Evolutionary conservation across 2,797 vertebrate genomes (phyloP).

Genomic region (Oreortyx pictus): DNA sequence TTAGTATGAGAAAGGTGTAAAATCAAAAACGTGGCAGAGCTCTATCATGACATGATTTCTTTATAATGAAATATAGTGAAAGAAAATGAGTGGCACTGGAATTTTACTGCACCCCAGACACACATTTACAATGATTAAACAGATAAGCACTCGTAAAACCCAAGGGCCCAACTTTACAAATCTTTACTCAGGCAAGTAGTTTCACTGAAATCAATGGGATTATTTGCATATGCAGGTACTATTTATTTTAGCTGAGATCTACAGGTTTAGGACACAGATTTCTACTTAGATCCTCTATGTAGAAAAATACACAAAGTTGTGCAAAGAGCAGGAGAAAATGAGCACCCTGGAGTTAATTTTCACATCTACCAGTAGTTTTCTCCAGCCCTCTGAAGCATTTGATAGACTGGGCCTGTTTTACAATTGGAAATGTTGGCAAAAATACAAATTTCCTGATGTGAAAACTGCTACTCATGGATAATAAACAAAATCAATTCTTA

Average conservation of each 20-base stretch:
- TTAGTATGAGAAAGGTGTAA: neutral
- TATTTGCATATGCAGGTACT: conserved; percentile 52
- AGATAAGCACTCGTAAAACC: conserved; percentile 53
- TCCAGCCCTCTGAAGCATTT: conserved; percentile 48
- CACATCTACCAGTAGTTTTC: conserved; percentile 1
- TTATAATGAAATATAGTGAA: conserved; percentile 49
- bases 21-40: conserved; percentile 5
- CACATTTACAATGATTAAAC: conserved; percentile 57
- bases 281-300: neutral
- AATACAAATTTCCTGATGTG: conserved; percentile 55
- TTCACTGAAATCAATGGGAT: conserved; percentile 45
- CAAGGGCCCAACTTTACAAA: conserved; percentile 59
- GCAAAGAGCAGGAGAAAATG: neutral
- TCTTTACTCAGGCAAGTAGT: conserved; percentile 43
- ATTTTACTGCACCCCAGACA: conserved; percentile 60
- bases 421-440: conserved; percentile 59
- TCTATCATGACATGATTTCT: neutral
- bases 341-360: conserved; percentile 39
- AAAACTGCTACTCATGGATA: conserved; percentile 62
- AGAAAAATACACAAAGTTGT: neutral
- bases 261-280: conserved; percentile 5
- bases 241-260: conserved; percentile 27
- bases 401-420: conserved; percentile 49
- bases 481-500: conserved; percentile 72
- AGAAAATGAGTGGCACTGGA: conserved; percentile 41